Evolutionary conservation across 1,140 invertebrate genomes (phyloP).

Genomic region (Diploscapter pachys): DNA sequence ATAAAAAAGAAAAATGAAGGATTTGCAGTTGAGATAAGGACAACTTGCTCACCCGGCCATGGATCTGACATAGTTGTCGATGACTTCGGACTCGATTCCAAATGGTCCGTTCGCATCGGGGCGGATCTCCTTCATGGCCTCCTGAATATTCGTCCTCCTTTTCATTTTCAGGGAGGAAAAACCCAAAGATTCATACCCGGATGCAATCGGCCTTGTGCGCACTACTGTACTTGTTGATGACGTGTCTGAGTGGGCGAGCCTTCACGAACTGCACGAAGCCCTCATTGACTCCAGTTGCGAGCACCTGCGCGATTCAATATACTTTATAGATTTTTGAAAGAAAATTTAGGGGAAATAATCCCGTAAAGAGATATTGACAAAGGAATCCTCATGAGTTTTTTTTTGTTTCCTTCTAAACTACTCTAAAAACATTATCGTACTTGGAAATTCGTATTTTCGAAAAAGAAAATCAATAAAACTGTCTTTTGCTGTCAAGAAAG

Average conservation of each 20-base stretch:
- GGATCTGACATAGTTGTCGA: slow-evolving; percentile 89
- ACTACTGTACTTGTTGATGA: slow-evolving; percentile 37
- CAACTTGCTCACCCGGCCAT: slow-evolving; percentile 72
- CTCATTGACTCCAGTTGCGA: slow-evolving; percentile 90
- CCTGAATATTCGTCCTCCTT: slow-evolving; percentile 28
- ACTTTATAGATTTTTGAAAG: not conserved
- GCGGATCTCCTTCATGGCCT: slow-evolving; percentile 78
- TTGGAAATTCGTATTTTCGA: not conserved
- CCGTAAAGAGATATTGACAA: not conserved
- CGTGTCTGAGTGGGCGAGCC: slow-evolving; percentile 64
- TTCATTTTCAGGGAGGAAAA: not conserved
- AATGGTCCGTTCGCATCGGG: slow-evolving; percentile 81
- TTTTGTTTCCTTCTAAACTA: no score
- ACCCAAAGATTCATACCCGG: not conserved
- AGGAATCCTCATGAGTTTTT: no score
- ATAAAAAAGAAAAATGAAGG: not conserved
- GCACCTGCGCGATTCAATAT: slow-evolving; percentile 61
- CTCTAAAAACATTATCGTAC: no score
- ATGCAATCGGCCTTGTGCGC: slow-evolving; percentile 39
- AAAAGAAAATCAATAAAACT: slow-evolving; percentile 1
- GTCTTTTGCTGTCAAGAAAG: not conserved
- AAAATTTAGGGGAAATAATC: not conserved
- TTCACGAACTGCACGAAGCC: slow-evolving; percentile 95
- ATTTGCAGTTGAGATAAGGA: no score
- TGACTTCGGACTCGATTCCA: slow-evolving; percentile 84